Conservation (phyloP, 2,888 invertebrate species). For the Bembecia ichneumoniformis region DNA sequence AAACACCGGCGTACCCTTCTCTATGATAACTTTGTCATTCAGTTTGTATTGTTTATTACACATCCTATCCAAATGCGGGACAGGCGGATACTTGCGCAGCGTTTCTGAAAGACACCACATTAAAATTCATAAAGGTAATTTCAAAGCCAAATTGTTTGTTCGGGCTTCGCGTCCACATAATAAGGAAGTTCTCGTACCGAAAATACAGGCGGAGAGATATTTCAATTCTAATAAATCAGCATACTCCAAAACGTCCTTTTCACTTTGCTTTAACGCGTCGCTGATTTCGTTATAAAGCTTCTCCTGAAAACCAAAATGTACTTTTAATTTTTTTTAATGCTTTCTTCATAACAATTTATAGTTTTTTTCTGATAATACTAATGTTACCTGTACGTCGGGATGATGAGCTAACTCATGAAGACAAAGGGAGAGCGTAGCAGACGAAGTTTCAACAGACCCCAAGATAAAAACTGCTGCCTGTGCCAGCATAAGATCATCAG, state of each 20-base stretch:
- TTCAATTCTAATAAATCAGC: constrained; percentile 42
- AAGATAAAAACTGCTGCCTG: constrained; percentile 50
- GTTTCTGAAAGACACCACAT: constrained; percentile 34
- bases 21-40: constrained; percentile 33
- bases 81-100: constrained; percentile 37
- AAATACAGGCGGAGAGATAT: constrained; percentile 40
- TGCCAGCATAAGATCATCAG: constrained; percentile 49
- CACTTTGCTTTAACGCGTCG: constrained; percentile 27
- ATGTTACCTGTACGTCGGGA: constrained; percentile 38
- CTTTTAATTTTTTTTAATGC: background rate
- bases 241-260: constrained; percentile 40
- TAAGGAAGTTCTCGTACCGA: background rate
- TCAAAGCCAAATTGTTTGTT: background rate
- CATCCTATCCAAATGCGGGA: constrained; percentile 37
- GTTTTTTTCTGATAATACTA: background rate
- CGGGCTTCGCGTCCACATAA: background rate
- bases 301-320: constrained; percentile 25
- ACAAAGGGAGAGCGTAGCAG: constrained; percentile 32
- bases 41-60: constrained; percentile 33
- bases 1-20: constrained; percentile 38
- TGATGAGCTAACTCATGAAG: constrained; percentile 46
- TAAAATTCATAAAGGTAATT: background rate
- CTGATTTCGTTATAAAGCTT: constrained; percentile 39
- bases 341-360: background rate
- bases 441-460: constrained; percentile 50